These are phyloP conservation scores for Andrena chrysosceles DNA, from an alignment of 2,888 invertebrate species.

Conservation along the genomic window DNA sequence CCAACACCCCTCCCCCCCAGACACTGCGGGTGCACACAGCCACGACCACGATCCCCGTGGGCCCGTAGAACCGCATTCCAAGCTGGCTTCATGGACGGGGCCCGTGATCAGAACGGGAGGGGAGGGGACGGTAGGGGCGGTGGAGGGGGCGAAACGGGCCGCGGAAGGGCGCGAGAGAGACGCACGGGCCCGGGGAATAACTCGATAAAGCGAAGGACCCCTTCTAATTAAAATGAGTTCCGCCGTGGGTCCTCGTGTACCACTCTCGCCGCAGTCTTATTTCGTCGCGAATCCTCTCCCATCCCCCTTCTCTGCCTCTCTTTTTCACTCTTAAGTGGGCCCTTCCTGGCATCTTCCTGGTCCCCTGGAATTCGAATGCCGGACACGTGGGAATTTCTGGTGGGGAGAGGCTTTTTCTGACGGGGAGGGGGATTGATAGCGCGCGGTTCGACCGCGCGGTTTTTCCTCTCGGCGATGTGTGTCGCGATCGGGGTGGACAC, in stretches of 20 bases:
- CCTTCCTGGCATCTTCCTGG: constrained; percentile 58
- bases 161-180: constrained; percentile 34
- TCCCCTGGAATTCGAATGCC: constrained; percentile 54
- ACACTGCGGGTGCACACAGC: constrained; percentile 40
- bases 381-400: constrained; percentile 55
- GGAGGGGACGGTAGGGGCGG: constrained; percentile 36
- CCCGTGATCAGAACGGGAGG: constrained; percentile 43
- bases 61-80: constrained; percentile 83
- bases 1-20: constrained; percentile 32
- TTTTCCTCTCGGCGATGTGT: background rate
- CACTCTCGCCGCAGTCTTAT: constrained; percentile 70
- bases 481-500: constrained; percentile 14
- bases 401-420: constrained; percentile 28
- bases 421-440: constrained; percentile 26
- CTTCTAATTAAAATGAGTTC: constrained; percentile 78
- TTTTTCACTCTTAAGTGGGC: constrained; percentile 5
- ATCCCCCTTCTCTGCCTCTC: background rate
- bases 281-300: constrained; percentile 68
- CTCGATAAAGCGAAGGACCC: constrained; percentile 74
- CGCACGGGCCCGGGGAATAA: constrained; percentile 67
- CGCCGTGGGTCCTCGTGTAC: constrained; percentile 73
- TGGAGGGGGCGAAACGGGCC: constrained; percentile 32
- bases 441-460: background rate
- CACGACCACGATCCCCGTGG: constrained; percentile 70
- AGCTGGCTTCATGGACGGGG: constrained; percentile 76